These are phyloP conservation scores for Dryas iulia DNA, from an alignment of 1,140 invertebrate species.

Conservation along the genomic window DNA sequence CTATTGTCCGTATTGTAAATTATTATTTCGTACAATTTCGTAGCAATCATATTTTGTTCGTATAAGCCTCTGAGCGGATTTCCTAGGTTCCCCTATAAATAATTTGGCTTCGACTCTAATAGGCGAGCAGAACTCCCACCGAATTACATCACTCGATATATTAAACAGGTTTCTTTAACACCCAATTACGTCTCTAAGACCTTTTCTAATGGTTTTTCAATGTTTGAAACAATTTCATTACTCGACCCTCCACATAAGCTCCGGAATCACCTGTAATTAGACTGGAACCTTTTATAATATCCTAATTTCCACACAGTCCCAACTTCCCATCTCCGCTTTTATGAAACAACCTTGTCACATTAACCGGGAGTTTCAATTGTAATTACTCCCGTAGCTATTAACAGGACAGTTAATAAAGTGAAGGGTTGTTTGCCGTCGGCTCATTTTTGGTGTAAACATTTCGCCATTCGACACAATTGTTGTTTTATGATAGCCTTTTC, in stretches of 20 bases:
- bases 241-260: background rate
- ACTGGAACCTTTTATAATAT: constrained; percentile 39
- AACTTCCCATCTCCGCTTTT: constrained; percentile 33
- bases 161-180: background rate
- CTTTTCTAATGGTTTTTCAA: constrained; percentile 2
- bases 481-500: constrained; percentile 25
- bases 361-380: constrained; percentile 37
- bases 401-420: constrained; percentile 32
- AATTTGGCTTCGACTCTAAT: background rate
- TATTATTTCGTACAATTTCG: background rate
- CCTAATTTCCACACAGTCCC: constrained; percentile 32
- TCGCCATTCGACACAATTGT: constrained; percentile 6
- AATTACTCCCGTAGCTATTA: constrained; percentile 34
- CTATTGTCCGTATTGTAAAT: too few species aligned
- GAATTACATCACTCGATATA: background rate
- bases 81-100: background rate
- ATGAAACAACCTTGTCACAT: constrained; percentile 37
- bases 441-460: constrained; percentile 16
- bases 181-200: background rate
- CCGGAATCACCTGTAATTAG: constrained; percentile 28
- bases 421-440: constrained; percentile 18
- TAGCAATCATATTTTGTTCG: background rate
- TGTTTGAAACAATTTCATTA: constrained; percentile 19
- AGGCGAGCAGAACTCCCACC: background rate
- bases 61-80: background rate